These are phyloP conservation scores for Haemorhous mexicanus DNA, from an alignment of 2,113 vertebrate species.

Conservation along the genomic window DNA sequence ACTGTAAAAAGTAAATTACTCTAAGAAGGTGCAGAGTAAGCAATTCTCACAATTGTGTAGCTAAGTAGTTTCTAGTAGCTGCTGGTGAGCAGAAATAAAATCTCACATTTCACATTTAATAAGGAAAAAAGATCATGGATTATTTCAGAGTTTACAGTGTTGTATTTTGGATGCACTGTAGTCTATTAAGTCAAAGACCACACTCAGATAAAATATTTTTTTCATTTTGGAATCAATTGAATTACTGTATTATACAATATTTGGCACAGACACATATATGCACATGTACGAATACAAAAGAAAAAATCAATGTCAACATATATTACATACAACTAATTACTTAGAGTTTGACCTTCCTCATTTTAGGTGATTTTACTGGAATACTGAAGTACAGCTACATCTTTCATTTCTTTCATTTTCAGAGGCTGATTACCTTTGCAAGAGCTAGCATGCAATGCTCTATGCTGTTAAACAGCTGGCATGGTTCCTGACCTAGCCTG, in stretches of 20 bases:
- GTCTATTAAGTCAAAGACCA: background rate
- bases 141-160: background rate
- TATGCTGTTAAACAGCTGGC: background rate
- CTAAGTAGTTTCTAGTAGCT: background rate
- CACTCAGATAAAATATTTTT: background rate
- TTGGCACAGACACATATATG: background rate
- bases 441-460: background rate
- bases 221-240: background rate
- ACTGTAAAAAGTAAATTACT: constrained; percentile 19
- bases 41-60: background rate
- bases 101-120: background rate
- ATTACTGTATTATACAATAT: background rate
- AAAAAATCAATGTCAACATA: background rate
- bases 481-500: background rate
- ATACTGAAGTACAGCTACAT: background rate
- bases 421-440: background rate
- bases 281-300: background rate
- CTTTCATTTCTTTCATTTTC: background rate
- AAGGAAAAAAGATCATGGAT: background rate
- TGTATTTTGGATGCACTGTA: background rate
- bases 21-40: background rate
- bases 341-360: background rate
- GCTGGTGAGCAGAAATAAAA: background rate
- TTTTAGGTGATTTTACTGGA: background rate
- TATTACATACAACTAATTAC: background rate